Conservation (phyloP, 2,113 vertebrate genomes). For the Buteo buteo region DNA sequence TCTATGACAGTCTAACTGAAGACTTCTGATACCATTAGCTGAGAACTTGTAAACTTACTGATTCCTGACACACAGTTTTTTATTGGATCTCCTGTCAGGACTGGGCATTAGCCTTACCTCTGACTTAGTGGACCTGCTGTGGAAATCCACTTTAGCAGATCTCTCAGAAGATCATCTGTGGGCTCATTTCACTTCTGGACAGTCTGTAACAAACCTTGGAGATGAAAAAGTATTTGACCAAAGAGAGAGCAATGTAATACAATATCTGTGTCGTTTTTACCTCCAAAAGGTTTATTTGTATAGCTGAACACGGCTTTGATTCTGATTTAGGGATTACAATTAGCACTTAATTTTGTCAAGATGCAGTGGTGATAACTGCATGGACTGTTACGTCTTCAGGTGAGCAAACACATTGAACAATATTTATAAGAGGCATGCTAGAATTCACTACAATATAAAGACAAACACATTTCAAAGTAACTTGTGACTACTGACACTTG, state of each 20-base stretch:
- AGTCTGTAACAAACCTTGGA: background rate
- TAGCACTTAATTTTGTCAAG: background rate
- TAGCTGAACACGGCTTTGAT: background rate
- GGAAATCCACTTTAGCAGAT: background rate
- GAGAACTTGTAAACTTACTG: background rate
- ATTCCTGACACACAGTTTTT: background rate
- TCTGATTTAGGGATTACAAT: background rate
- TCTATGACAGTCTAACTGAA: background rate
- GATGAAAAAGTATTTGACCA: background rate
- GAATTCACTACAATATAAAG: background rate
- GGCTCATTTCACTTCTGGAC: background rate
- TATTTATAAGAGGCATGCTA: background rate
- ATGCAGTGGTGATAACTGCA: background rate
- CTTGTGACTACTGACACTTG: background rate
- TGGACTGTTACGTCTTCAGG: background rate
- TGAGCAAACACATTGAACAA: background rate
- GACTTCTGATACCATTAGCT: background rate
- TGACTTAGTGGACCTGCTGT: background rate
- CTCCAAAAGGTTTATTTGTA: background rate
- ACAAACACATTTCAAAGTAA: constrained; percentile 1
- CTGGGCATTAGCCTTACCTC: rapidly evolving
- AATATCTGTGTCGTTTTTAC: background rate
- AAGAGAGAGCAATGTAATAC: background rate
- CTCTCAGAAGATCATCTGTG: background rate
- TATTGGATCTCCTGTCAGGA: background rate